Conservation (phyloP, 2,888 invertebrate genomes). For the Pyrgus malvae region DNA sequence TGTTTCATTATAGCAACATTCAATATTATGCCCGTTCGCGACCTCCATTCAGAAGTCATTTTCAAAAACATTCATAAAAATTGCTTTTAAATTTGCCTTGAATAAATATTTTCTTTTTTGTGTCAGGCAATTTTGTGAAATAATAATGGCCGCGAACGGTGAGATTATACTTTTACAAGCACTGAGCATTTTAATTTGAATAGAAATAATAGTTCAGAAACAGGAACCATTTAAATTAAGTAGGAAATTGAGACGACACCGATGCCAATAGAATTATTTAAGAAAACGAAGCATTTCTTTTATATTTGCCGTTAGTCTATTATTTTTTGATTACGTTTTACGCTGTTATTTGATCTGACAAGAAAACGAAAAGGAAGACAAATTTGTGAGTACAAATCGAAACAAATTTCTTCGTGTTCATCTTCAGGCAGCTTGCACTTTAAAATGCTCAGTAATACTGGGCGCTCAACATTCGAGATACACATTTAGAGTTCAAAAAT, state of each 20-base stretch:
- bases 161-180: constrained; percentile 23
- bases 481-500: constrained; percentile 19
- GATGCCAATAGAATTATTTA: neutral
- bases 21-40: constrained; percentile 49
- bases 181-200: constrained; percentile 37
- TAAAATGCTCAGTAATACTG: constrained; percentile 38
- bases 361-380: neutral
- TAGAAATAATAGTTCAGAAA: too few species aligned
- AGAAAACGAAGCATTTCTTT: too few species aligned
- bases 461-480: constrained; percentile 21
- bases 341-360: too few species aligned
- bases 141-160: constrained; percentile 42
- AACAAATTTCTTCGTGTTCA: neutral
- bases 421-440: constrained; percentile 6
- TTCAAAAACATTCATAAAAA: neutral
- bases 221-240: too few species aligned
- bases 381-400: neutral
- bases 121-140: constrained; percentile 6
- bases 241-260: too few species aligned
- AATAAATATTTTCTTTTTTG: constrained; percentile 3
- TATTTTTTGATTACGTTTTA: too few species aligned
- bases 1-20: constrained; percentile 56
- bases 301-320: too few species aligned
- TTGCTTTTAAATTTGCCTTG: neutral
- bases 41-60: constrained; percentile 28